Base-by-base conservation (phyloP, 2,888 invertebrate species). In the Drosophila buzzatii region DNA sequence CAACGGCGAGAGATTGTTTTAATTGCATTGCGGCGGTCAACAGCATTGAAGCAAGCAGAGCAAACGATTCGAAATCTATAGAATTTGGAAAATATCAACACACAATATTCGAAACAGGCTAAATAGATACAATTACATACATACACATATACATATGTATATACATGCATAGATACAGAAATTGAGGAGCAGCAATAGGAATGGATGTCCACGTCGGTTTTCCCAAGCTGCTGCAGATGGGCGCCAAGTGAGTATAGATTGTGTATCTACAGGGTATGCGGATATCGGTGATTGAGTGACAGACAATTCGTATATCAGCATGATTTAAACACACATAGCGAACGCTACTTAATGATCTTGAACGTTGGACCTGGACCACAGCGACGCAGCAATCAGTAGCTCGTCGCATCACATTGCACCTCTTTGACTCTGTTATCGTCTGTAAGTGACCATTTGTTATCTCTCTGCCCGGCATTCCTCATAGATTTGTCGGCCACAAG, bases 401-500 rank as follows among this genome's bases (percentile, higher is more conserved):
- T 4, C 2, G 2, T n/a, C 18, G 10, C 9, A 14, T 60, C 47
- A n/a, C 35, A 10, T 14, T 7, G n/a, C 31, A 51, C 18, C 49
- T 51, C 18, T 18, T 49, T 39, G 35, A 35, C 16, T 58, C 23
- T 41, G 9, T 57, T 35, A 53, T 73, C 68, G 23, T 27, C 61
- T 39, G 63, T 55, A 58, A 63, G 12, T 53, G 8, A 55, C 31
- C 31, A 9, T 35, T 53, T 39, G 16, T n/a, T 39, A 27, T 53
- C 53, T 33, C 20, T 31, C 10, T 3, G 33, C 3, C 9, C 14
- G 7, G 14, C 18, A 1, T 20, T 37, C 6, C 23, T n/a, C n/a
- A 14, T 59, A 92, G 92, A 70, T 51, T 89, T 16, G 66, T 90
- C 12, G 73, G 82, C 0, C 85, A 91, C 59, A 91, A 87, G 67